phyloP scores from a whole-genome alignment of 2,797 vertebrate species.

The Hippocampus kuda region DNA sequence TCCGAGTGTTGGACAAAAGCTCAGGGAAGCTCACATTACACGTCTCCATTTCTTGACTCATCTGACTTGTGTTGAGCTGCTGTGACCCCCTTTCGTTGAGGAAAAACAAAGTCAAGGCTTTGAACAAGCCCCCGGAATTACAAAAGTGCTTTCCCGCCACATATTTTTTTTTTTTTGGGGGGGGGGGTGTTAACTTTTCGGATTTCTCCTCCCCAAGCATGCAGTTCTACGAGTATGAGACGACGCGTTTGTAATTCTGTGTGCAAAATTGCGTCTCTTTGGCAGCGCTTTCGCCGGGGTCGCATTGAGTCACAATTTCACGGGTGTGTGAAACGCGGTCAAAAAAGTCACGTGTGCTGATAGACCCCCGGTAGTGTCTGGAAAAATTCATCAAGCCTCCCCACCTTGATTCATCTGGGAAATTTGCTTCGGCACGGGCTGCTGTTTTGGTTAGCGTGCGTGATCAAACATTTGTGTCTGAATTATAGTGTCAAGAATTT shows the following conservation, averaged over 20 bases:
- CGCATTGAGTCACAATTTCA: conserved; percentile 7
- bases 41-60: not conserved
- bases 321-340: not conserved
- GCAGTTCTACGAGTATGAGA: too few relatives aligned
- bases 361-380: not conserved
- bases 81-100: not conserved
- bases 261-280: not conserved
- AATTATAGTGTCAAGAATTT: too few relatives aligned
- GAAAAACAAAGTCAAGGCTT: not conserved
- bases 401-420: too few relatives aligned
- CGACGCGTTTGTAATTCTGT: not conserved
- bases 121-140: not conserved
- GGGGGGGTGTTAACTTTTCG: not conserved
- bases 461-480: too few relatives aligned
- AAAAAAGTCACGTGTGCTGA: not conserved
- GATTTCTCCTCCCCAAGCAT: not conserved
- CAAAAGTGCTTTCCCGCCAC: not conserved
- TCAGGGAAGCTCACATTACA: not conserved
- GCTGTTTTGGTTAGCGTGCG: too few relatives aligned
- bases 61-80: not conserved
- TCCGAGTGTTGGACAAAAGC: not conserved
- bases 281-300: not conserved
- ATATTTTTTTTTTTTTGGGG: not conserved
- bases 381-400: not conserved
- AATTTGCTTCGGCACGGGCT: too few relatives aligned